A percentile compares a stretch with the other conserved stretches of the same genome.
These are phyloP conservation scores for Hapalemur alaotrensis DNA, from an alignment of 2,797 vertebrate genomes.

Conservation along the genomic window DNA sequence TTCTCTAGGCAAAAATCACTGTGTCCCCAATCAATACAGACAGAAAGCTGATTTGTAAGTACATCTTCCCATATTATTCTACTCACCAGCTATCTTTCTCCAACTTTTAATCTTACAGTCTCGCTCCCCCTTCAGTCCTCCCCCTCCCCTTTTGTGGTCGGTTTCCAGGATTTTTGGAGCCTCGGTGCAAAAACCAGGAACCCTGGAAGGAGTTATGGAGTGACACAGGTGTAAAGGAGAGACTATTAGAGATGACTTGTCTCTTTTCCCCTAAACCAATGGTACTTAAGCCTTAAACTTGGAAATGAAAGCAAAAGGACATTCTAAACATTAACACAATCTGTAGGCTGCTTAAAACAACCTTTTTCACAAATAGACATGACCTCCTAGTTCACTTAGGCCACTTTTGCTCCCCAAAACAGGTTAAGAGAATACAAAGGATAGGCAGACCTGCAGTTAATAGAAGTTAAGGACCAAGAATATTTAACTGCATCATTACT, in stretches of 20 bases:
- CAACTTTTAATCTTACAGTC: background rate
- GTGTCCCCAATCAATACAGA: background rate
- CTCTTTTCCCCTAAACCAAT: background rate
- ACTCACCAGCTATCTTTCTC: background rate
- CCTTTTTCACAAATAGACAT: background rate
- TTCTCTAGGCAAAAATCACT: conserved; percentile 51
- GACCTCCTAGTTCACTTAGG: background rate
- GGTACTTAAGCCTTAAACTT: background rate
- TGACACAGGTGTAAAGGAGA: background rate
- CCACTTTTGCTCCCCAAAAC: background rate
- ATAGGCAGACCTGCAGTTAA: background rate
- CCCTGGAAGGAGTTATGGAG: background rate
- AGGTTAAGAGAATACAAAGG: background rate
- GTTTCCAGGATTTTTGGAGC: background rate
- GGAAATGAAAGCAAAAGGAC: conserved; percentile 39
- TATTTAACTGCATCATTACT: background rate
- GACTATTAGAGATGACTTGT: background rate
- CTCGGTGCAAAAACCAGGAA: background rate
- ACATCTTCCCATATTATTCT: background rate
- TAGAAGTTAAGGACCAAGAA: background rate
- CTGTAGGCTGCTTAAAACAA: conserved; percentile 22
- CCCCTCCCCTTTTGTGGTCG: background rate
- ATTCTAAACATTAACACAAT: conserved; percentile 16
- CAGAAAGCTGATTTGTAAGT: background rate
- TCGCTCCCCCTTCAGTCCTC: background rate